Evolutionary conservation across 2,888 invertebrate species (phyloP), one percentile per base, ranked within the genome.

Genomic region (Ganaspis brasiliensis): DNA sequence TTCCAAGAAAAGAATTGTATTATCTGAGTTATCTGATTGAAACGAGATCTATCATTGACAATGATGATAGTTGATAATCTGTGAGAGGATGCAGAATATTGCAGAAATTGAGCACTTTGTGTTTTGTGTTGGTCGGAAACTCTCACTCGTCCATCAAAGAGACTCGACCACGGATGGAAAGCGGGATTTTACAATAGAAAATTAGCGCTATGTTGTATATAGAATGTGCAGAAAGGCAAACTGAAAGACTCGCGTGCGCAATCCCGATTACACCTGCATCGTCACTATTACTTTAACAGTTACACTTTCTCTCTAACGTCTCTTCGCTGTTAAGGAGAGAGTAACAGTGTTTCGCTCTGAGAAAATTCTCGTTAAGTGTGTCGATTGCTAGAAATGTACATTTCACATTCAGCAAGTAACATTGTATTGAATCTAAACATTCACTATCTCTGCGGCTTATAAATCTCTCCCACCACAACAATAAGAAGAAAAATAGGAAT

Each of bases 241-340:
- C 72, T 31, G 55, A 81, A 76, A 77, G 76, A 75, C 81, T 85
- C 85, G 87, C 87, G 88, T 85, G 87, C 86, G 89, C 89, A 90
- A 90, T 88, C 86, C 82, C 86, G 90, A 90, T 91, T 90, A 90
- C 90, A 90, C 88, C 87, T 87, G 87, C 87, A 87, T 87, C 87
- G 86, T 88, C 87, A 84, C 87, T 88, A 87, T 90, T 90, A 90
- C 89, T 87, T 85, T 85, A 87, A 87, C 89, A 88, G 90, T 90
- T 90, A 88, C 88, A 90, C 90, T 90, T 90, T 90, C 90, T 86
- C 89, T 84, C 81, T 78, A 79, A 77, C 82, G 83, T 82, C 79
- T 77, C 75, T 72, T 75, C 61, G 45, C 75, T 79, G 75, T 79
- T 79, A 80, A 80, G 80, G 85, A 84, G 85, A 84, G 84, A 85